Conservation (phyloP, 1,140 invertebrate species). For the Drosophila miranda region DNA sequence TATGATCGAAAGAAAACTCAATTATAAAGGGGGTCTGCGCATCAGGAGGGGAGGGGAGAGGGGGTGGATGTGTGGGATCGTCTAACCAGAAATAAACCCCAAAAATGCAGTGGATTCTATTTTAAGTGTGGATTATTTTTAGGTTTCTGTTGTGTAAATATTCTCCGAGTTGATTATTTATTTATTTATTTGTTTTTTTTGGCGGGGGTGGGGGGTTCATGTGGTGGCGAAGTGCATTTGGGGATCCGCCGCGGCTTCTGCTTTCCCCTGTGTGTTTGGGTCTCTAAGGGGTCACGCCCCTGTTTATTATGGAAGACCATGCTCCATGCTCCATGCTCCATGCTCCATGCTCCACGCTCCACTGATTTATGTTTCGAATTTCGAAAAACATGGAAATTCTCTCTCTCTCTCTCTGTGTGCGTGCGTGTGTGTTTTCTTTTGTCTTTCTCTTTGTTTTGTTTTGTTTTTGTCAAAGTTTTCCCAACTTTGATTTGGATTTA, state of each 20-base stretch:
- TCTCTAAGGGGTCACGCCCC: constrained; percentile 20
- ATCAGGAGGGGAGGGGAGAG: not conserved
- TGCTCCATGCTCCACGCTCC: constrained; percentile 41
- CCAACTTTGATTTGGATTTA: not conserved
- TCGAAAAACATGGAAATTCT: constrained; percentile 59
- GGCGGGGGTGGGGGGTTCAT: too few species aligned
- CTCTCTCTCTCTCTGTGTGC: not conserved
- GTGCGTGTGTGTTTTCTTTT: constrained; percentile 32
- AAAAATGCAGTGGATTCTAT: constrained; percentile 58
- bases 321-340: constrained; percentile 29
- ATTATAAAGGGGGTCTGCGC: constrained; percentile 24
- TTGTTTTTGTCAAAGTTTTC: constrained; percentile 30
- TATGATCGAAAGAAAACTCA: constrained; percentile 64
- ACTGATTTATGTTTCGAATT: constrained; percentile 76
- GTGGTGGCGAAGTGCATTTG: constrained; percentile 8
- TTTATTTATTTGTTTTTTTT: constrained; percentile 29
- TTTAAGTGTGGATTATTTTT: constrained; percentile 34
- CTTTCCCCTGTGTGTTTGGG: not conserved
- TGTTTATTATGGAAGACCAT: constrained; percentile 73
- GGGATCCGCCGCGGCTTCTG: not conserved
- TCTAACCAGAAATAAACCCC: constrained; percentile 34
- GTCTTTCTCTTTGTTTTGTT: constrained; percentile 35
- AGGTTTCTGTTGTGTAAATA: constrained; percentile 22
- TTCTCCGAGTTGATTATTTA: constrained; percentile 34
- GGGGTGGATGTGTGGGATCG: constrained; percentile 1